Evolutionary conservation across 2,113 vertebrate species (phyloP).

Genomic region (Amblyornis subalaris): DNA sequence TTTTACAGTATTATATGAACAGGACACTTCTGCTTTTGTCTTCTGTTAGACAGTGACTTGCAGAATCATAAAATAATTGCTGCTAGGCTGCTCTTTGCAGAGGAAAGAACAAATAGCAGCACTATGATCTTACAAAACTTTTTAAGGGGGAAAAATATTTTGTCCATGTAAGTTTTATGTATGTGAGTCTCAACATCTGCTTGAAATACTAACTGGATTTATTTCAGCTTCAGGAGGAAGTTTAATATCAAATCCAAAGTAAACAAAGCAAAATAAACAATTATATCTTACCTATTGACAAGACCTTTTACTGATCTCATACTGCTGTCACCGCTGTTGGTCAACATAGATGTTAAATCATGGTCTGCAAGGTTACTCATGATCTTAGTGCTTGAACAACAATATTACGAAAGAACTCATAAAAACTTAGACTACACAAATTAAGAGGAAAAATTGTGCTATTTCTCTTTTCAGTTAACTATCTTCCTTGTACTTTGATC

Average conservation of each 20-base stretch:
- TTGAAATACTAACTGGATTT: background rate
- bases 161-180: background rate
- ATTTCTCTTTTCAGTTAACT: background rate
- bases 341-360: background rate
- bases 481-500: background rate
- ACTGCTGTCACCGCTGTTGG: background rate
- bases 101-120: background rate
- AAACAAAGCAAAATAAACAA: background rate
- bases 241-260: background rate
- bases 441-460: fast-evolving
- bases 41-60: background rate
- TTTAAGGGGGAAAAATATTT: background rate
- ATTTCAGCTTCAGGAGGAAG: background rate
- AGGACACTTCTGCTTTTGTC: background rate
- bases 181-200: background rate
- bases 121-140: background rate
- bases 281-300: background rate
- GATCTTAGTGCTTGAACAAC: background rate
- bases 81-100: background rate
- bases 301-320: background rate
- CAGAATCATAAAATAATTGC: background rate
- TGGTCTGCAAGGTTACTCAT: background rate
- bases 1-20: background rate
- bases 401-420: background rate
- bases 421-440: background rate